phyloP scores from a whole-genome alignment of 2,797 vertebrate species.

The Denticeps clupeoides region DNA sequence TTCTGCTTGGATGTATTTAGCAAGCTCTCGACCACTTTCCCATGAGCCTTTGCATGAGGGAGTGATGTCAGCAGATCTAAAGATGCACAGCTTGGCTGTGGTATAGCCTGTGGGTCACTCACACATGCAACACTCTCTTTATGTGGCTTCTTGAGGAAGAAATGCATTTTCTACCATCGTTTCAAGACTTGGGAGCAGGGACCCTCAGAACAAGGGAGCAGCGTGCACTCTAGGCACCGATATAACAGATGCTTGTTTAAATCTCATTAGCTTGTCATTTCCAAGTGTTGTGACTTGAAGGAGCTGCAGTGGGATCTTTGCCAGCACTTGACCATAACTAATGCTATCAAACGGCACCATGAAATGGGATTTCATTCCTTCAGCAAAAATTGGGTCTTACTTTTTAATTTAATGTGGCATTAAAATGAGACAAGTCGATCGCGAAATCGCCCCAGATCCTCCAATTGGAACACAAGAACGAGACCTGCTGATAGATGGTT shows the following conservation, averaged over 20 bases:
- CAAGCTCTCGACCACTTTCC: slow-evolving; percentile 13
- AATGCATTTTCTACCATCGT: neutral
- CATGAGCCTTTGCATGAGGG: slow-evolving; percentile 6
- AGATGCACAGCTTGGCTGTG: neutral
- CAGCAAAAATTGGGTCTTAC: neutral
- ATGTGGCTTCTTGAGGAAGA: neutral
- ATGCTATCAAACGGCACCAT: neutral
- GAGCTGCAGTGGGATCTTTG: neutral
- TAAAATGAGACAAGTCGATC: no score
- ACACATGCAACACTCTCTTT: neutral
- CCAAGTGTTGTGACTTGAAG: slow-evolving; percentile 1
- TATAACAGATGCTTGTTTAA: slow-evolving; percentile 1
- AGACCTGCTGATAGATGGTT: no score
- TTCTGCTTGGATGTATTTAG: slow-evolving; percentile 7
- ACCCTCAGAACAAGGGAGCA: neutral
- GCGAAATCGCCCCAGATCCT: no score
- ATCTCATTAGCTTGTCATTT: slow-evolving; percentile 5
- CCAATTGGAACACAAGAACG: no score
- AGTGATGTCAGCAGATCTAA: slow-evolving; percentile 15
- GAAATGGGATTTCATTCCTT: slow-evolving; percentile 3
- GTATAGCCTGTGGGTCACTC: neutral
- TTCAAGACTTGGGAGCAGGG: neutral
- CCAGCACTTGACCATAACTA: neutral
- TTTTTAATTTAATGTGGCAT: no score
- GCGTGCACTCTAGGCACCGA: neutral